phyloP scores from a whole-genome alignment of 1,140 invertebrate genomes.

The Hirudo medicinalis region DNA sequence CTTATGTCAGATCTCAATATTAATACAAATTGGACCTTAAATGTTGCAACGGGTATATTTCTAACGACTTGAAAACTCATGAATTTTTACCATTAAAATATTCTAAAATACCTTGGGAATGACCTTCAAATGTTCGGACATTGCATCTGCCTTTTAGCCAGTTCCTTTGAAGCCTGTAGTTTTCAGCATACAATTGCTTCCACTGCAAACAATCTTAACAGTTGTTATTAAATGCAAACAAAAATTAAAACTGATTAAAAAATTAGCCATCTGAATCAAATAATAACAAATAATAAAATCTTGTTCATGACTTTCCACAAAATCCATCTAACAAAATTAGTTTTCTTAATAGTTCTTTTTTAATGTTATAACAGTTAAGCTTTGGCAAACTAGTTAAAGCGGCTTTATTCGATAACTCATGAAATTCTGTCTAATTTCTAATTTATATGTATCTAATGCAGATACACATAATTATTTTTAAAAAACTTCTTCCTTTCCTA shows the following conservation, averaged over 20 bases:
- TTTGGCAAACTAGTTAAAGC: too few relatives aligned
- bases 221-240: not conserved
- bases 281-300: not conserved
- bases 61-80: too few relatives aligned
- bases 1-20: too few relatives aligned
- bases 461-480: too few relatives aligned
- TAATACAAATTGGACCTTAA: too few relatives aligned
- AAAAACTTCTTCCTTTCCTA: too few relatives aligned
- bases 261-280: not conserved
- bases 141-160: constrained; percentile 40
- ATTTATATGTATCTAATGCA: too few relatives aligned
- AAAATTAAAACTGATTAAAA: not conserved
- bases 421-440: too few relatives aligned
- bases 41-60: too few relatives aligned
- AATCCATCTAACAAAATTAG: not conserved
- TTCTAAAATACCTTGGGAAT: constrained; percentile 36
- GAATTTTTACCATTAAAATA: not conserved
- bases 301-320: not conserved
- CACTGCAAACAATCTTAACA: constrained; percentile 30
- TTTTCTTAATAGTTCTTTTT: too few relatives aligned
- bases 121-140: constrained; percentile 45
- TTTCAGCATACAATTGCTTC: constrained; percentile 40
- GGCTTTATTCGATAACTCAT: too few relatives aligned
- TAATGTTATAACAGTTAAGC: too few relatives aligned
- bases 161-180: constrained; percentile 37